Percentiles rank a stretch among this genome's conserved stretches.
phyloP scores from a whole-genome alignment of 2,797 vertebrate species.

The Silurus aristotelis region DNA sequence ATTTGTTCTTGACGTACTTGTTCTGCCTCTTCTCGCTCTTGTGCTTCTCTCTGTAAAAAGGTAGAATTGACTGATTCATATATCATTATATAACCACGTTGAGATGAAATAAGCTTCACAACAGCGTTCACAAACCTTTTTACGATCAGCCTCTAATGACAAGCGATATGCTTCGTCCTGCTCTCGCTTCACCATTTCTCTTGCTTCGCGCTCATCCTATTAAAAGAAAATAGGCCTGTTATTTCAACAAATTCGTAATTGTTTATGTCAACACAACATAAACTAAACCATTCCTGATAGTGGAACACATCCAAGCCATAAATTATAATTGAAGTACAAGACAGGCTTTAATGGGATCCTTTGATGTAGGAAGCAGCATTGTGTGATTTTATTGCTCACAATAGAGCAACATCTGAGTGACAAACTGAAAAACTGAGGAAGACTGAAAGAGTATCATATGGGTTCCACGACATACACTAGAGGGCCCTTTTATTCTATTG shows the following conservation, averaged over 20 bases:
- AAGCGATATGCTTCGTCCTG: slow-evolving; percentile 97
- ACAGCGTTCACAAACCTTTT: slow-evolving; percentile 80
- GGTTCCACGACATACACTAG: slow-evolving; percentile 69
- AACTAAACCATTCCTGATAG: slow-evolving; percentile 18
- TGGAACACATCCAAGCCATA: slow-evolving; percentile 4
- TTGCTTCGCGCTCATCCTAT: slow-evolving; percentile 96
- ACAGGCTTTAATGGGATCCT: slow-evolving; percentile 9
- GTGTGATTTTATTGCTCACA: slow-evolving; percentile 37
- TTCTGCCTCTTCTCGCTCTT: slow-evolving; percentile 96
- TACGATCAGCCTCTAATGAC: slow-evolving; percentile 96
- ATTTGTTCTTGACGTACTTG: slow-evolving; percentile 94
- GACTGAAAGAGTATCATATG: slow-evolving; percentile 71
- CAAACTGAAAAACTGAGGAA: slow-evolving; percentile 46
- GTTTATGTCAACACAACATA: slow-evolving; percentile 3
- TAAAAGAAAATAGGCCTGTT: slow-evolving; percentile 12
- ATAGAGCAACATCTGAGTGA: slow-evolving; percentile 45
- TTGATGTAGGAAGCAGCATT: slow-evolving; percentile 44
- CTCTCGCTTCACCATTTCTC: slow-evolving; percentile 96
- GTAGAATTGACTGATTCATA: neutral
- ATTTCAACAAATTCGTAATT: neutral
- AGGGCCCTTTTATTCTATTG: slow-evolving; percentile 67
- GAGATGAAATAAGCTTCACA: neutral
- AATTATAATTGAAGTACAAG: slow-evolving; percentile 3
- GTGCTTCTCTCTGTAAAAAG: slow-evolving; percentile 87
- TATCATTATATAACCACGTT: neutral